A percentile compares a stretch with the other conserved stretches of the same genome.
phyloP scores from a whole-genome alignment of 2,888 invertebrate genomes.

The Atrina japonica region DNA sequence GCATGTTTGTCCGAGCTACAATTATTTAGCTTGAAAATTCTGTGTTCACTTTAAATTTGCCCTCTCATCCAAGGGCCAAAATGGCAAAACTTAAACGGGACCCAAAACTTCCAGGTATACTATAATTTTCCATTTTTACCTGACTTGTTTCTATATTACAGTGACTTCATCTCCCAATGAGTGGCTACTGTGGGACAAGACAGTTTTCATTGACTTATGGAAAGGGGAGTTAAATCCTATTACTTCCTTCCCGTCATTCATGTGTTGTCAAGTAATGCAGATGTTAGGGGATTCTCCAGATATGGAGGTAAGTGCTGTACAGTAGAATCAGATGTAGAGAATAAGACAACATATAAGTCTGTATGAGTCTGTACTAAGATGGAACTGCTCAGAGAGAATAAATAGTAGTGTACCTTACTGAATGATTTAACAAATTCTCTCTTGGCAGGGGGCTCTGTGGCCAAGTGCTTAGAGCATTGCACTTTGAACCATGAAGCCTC shows the following conservation, averaged over 20 bases:
- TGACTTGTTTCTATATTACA: conserved; percentile 28
- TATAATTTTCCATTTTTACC: neutral
- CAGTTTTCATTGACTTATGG: conserved; percentile 44
- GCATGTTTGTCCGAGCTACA: too few species aligned
- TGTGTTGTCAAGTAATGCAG: conserved; percentile 24
- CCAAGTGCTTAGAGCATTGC: too few species aligned
- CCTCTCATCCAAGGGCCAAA: neutral
- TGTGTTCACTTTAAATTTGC: neutral
- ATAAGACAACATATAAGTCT: too few species aligned
- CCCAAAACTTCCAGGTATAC: neutral
- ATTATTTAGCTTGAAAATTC: neutral
- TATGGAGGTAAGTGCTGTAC: conserved; percentile 20
- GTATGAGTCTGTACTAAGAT: too few species aligned
- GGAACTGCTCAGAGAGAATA: too few species aligned
- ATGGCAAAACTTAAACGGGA: too few species aligned
- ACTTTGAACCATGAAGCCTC: too few species aligned
- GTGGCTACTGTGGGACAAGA: conserved; percentile 33
- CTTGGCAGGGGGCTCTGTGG: too few species aligned
- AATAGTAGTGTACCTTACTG: too few species aligned
- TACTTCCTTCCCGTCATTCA: conserved; percentile 7
- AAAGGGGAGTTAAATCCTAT: conserved; percentile 28
- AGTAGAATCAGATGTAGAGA: too few species aligned
- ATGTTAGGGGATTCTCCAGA: conserved; percentile 29
- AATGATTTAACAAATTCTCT: too few species aligned
- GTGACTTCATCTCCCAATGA: conserved; percentile 40